Evolutionary conservation across 2,888 invertebrate species (phyloP).

Genomic region (Hemithea aestivaria): DNA sequence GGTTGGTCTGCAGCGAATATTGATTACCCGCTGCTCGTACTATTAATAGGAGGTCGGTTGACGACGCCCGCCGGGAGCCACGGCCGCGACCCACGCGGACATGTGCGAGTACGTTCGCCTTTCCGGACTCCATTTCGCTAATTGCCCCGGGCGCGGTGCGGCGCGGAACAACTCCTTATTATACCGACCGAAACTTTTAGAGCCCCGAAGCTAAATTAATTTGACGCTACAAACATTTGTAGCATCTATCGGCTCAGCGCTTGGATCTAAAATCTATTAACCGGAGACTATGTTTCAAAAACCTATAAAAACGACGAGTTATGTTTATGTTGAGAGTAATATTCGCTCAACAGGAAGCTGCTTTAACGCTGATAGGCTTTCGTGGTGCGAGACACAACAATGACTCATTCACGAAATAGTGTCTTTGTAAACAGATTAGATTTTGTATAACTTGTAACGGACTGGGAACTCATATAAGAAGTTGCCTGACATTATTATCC

Average conservation of each 20-base stretch:
- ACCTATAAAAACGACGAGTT: too few species aligned
- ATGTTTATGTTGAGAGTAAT: too few species aligned
- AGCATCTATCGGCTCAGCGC: too few species aligned
- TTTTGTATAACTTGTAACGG: too few species aligned
- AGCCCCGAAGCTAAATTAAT: slow-evolving; percentile 14
- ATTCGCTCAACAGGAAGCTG: too few species aligned
- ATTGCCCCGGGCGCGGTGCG: slow-evolving; percentile 49
- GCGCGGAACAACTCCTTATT: slow-evolving; percentile 21
- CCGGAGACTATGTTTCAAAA: too few species aligned
- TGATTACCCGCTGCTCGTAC: slow-evolving; percentile 61
- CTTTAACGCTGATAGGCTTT: too few species aligned
- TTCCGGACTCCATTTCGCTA: slow-evolving; percentile 59
- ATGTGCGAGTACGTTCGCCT: slow-evolving; percentile 44
- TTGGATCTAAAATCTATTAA: too few species aligned
- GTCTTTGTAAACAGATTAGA: too few species aligned
- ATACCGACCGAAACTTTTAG: slow-evolving; percentile 26
- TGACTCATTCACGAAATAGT: too few species aligned
- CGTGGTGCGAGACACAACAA: background rate
- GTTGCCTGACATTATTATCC: too few species aligned
- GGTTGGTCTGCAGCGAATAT: slow-evolving; percentile 61
- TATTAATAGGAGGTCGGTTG: slow-evolving; percentile 61
- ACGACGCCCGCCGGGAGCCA: slow-evolving; percentile 34
- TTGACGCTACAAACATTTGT: slow-evolving; percentile 5
- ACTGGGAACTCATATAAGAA: too few species aligned
- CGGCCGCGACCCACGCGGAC: slow-evolving; percentile 38